phyloP scores from a whole-genome alignment of 37 sponge, comb jelly and placozoan genomes.

The Cliona cf. orientalis region DNA sequence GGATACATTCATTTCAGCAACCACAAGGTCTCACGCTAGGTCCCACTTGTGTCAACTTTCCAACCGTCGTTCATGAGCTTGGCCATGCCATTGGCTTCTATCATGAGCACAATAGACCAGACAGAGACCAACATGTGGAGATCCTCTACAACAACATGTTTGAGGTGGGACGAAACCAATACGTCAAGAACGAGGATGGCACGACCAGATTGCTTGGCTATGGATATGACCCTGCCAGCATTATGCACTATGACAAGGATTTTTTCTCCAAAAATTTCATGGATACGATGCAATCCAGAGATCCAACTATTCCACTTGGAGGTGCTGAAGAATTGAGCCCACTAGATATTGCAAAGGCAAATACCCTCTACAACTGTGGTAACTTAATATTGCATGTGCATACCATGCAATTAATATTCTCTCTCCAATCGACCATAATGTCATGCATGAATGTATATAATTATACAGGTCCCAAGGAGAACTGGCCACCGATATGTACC shows the following conservation, averaged over 20 bases:
- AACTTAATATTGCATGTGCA: too few relatives aligned
- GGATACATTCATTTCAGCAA: neutral
- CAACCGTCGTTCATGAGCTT: slow-evolving; percentile 65
- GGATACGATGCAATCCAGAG: slow-evolving; percentile 32
- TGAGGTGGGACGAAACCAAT: slow-evolving; percentile 4
- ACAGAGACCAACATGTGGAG: slow-evolving; percentile 57
- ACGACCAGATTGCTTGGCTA: slow-evolving; percentile 53
- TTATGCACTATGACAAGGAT: slow-evolving; percentile 77
- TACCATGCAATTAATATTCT: too few relatives aligned
- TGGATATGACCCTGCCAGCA: slow-evolving; percentile 79
- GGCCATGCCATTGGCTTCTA: slow-evolving; percentile 75
- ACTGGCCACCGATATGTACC: neutral
- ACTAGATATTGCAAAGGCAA: slow-evolving; percentile 67
- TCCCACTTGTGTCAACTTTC: slow-evolving; percentile 23
- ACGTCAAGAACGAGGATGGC: neutral
- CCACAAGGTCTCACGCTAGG: slow-evolving; percentile 37
- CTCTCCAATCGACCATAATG: too few relatives aligned
- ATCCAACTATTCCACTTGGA: slow-evolving; percentile 56
- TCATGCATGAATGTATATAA: too few relatives aligned
- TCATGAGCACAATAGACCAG: slow-evolving; percentile 71
- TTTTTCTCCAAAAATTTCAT: too few relatives aligned
- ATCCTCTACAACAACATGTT: slow-evolving; percentile 37
- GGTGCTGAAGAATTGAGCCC: slow-evolving; percentile 55
- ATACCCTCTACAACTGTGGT: slow-evolving; percentile 74
- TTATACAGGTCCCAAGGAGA: neutral